phyloP scores from a whole-genome alignment of 2,113 vertebrate genomes.

The Semicossyphus pulcher region DNA sequence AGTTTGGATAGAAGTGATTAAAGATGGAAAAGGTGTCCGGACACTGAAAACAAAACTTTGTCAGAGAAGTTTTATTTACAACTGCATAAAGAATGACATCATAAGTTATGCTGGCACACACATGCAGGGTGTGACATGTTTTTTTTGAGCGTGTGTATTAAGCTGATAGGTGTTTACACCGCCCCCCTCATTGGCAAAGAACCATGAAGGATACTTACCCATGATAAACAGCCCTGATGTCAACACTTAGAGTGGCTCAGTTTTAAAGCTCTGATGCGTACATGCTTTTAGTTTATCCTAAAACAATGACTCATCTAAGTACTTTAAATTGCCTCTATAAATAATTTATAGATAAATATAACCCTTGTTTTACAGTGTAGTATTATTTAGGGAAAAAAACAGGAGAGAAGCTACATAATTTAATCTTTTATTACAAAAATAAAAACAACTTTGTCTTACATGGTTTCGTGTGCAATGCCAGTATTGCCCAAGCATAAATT shows the following conservation, averaged over 20 bases:
- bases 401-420: too few relatives aligned
- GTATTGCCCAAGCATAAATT: too few relatives aligned
- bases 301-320: background rate
- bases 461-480: too few relatives aligned
- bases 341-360: too few relatives aligned
- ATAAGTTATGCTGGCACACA: slow-evolving; percentile 44
- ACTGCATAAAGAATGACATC: too few relatives aligned
- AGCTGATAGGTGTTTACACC: slow-evolving; percentile 63
- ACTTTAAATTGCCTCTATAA: too few relatives aligned
- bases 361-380: too few relatives aligned
- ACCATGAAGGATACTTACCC: background rate
- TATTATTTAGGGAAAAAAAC: too few relatives aligned
- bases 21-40: background rate
- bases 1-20: background rate
- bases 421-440: slow-evolving; percentile 54
- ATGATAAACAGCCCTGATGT: slow-evolving; percentile 14
- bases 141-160: slow-evolving; percentile 33
- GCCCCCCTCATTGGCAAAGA: slow-evolving; percentile 53
- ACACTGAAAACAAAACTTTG: background rate
- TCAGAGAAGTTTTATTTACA: background rate
- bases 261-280: background rate
- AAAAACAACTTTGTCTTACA: background rate
- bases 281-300: background rate
- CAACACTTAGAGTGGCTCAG: background rate
- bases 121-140: slow-evolving; percentile 28